Evolutionary conservation across 2,113 vertebrate species (phyloP), one percentile per base, ranked within the genome.

Genomic region (Cyprinodon tularosa): DNA sequence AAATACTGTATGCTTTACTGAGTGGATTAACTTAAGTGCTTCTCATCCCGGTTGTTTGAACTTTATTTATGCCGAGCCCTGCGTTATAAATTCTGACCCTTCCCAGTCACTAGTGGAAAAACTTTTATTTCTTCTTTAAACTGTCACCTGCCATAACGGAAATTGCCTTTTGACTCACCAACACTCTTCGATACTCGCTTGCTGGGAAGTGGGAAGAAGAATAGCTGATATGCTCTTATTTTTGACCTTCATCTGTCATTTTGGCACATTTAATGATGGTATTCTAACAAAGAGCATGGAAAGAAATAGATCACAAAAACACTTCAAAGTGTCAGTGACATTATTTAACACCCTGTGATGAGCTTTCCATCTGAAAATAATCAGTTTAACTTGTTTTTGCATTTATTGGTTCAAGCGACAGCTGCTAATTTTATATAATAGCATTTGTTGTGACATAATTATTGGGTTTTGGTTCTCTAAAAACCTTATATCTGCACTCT

Each of bases 21-120:
- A 83, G 92, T 91, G 90, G 90, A 93, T 90, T 91, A 80, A 90
- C 85, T 90, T 80, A 88, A 80, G 88, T 85, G 86, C 75, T 88
- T 92, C 88, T 73, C 63, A 83, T 60, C 79, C 38, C 67, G 50
- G 2, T 45, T 69, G 88, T 92, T 92, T 37, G n/a, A 70, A 66
- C 13, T 36, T 87, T 93, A 92, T 95, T 93, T 93, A 94, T 94
- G 91, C 92, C 90, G 93, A 94, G 92, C 90, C 92, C 90, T 92
- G 92, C 90, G 93, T 88, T 88, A 89, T 91, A 92, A 93, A 94
- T 93, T 93, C 91, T 93, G 93, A 92, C 91, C 94, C 91, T 93
- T 92, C 91, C 91, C 91, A 84, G 92, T 91, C 91, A 89, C 91
- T 93, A 92, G 93, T 94, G 94, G 87, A 89, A 89, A 95, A 91